Evolutionary conservation across 1,140 invertebrate species (phyloP), one percentile per base, ranked within the genome.

Genomic region (Asobara japonica): DNA sequence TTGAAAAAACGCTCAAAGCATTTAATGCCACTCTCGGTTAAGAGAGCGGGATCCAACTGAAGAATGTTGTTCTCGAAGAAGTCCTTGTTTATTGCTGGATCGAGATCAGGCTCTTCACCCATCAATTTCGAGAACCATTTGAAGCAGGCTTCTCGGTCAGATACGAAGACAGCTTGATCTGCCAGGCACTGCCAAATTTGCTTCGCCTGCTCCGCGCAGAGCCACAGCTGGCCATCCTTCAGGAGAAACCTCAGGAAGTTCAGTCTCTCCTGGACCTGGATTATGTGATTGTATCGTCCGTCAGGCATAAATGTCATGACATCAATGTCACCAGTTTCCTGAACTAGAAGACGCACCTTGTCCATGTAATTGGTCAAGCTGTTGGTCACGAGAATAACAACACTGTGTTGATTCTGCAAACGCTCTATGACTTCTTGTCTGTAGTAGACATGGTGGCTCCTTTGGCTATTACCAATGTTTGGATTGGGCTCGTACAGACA

Each of bases 111-210:
- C 82, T 98, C 97, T 78, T 98, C 97, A 3, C 96, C 96, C 97
- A 98, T 98, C 64, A 98, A 87, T 88, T 98, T 97, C n/a, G 96
- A 96, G 88, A 99, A 99, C 97, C 97, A 99, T 80, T 97, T 96
- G 87, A 99, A 99, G 88, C 97, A 99, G 3, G 96, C 95, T 86
- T 99, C 97, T 45, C 97, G 90, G 87, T 99, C 98, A 2, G 93
- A 93, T 2, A 93, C 88, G 85, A 97, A 98, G 1, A 97, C 96
- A 6, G 96, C 96, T 81, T 93, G 94, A 84, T 98, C 96, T 11
- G 97, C 96, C 56, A 99, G 89, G 86, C 96, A 98, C 77, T 96
- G 92, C 98, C 98, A 99, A 76, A 99, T 98, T 89, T 97, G 95
- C 84, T 97, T 96, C 1, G 97, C 97, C 89, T 98, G 97, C 82